These are phyloP conservation scores for Leptothorax acervorum DNA, from an alignment of 2,888 invertebrate species.

Conservation along the genomic window DNA sequence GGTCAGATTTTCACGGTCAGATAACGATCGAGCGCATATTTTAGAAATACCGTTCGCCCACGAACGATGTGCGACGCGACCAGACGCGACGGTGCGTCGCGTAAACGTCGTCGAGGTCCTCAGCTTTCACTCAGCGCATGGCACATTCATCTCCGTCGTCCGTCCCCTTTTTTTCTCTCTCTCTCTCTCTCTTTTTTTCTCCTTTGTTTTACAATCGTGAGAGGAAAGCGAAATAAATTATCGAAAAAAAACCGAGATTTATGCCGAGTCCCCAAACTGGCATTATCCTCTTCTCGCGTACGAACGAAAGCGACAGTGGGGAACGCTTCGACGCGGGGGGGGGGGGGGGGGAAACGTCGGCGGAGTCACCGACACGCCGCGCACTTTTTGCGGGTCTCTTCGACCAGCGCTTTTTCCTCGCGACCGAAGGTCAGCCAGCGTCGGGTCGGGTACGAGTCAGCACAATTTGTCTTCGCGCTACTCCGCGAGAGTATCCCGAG, in stretches of 20 bases:
- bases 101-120: not conserved
- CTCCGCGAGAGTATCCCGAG: conserved; percentile 48
- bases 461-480: conserved; percentile 59
- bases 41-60: conserved; percentile 6
- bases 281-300: not conserved
- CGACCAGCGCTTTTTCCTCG: conserved; percentile 43
- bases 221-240: conserved; percentile 31
- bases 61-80: not conserved
- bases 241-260: conserved; percentile 41
- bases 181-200: not conserved
- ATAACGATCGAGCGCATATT: conserved; percentile 8
- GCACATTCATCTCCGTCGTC: not conserved
- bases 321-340: not conserved
- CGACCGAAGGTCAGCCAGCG: conserved; percentile 7
- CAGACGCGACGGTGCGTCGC: not conserved
- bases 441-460: conserved; percentile 32
- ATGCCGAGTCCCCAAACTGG: not conserved
- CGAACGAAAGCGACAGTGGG: conserved; percentile 9
- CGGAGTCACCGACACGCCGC: conserved; percentile 31
- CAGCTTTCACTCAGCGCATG: not conserved
- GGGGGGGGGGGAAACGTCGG: too few relatives aligned
- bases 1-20: conserved; percentile 13
- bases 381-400: conserved; percentile 43
- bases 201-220: not conserved
- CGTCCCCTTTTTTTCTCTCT: too few relatives aligned